A percentile compares a stretch with the other conserved stretches of the same genome.
phyloP scores from a whole-genome alignment of 2,113 vertebrate genomes.

The Anguilla rostrata region DNA sequence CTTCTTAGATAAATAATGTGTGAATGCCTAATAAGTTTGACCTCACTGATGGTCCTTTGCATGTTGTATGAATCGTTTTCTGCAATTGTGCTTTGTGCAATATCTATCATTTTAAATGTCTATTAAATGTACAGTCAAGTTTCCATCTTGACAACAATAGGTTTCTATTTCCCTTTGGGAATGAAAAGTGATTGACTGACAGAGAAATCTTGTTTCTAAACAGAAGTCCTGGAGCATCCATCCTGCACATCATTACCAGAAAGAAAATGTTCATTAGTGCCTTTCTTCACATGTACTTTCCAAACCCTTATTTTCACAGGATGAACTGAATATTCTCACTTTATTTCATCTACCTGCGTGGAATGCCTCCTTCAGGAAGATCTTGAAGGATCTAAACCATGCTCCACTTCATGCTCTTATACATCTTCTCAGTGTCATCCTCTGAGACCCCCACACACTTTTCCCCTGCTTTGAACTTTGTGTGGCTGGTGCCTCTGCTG shows the following conservation, averaged over 20 bases:
- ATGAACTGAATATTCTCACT: background rate
- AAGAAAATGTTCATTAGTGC: background rate
- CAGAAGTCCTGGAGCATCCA: background rate
- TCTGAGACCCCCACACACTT: slow-evolving; percentile 53
- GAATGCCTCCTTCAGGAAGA: background rate
- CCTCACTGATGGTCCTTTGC: slow-evolving; percentile 3
- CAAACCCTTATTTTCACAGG: background rate
- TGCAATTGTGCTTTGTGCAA: background rate
- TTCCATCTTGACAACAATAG: background rate
- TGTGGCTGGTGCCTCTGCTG: no score
- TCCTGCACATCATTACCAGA: background rate
- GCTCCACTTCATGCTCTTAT: slow-evolving; percentile 48
- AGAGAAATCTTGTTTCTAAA: background rate
- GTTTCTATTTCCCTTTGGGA: background rate
- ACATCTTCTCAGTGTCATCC: slow-evolving; percentile 50
- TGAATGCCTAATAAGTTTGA: background rate
- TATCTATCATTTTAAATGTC: background rate
- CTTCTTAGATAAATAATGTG: background rate
- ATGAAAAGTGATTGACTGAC: background rate
- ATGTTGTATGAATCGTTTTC: background rate
- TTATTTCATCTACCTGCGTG: background rate
- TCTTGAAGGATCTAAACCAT: slow-evolving; percentile 49
- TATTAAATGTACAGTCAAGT: background rate
- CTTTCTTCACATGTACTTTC: background rate
- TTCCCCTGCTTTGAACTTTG: no score